Percentiles rank a stretch among this genome's conserved stretches.
Conservation (phyloP, 2,888 invertebrate species). For the Polydesmus complanatus region DNA sequence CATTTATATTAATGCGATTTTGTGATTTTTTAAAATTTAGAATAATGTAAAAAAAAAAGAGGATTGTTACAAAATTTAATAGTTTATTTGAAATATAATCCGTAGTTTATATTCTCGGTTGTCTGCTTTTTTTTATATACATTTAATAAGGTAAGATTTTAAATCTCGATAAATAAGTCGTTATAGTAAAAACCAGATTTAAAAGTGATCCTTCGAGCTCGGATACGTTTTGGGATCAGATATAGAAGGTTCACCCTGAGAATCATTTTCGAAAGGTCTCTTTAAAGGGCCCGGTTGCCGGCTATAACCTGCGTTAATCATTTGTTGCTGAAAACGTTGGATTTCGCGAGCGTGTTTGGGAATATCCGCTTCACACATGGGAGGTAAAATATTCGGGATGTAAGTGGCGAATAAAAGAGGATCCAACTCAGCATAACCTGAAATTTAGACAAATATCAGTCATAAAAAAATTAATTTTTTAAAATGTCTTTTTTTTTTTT, state of each 20-base stretch:
- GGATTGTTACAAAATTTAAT: no score
- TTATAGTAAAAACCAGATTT: no score
- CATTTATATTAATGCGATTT: no score
- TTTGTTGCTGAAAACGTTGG: slow-evolving; percentile 6
- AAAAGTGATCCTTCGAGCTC: no score
- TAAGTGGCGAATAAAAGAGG: slow-evolving; percentile 11
- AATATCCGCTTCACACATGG: slow-evolving; percentile 15
- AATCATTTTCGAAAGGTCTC: not conserved
- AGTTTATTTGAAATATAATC: no score
- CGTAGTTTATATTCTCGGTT: no score
- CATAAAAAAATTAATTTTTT: not conserved
- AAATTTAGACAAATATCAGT: not conserved
- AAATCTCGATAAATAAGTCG: no score
- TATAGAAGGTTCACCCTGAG: not conserved
- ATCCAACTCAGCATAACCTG: slow-evolving; percentile 13
- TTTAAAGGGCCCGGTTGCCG: slow-evolving; percentile 4
- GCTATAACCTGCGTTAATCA: slow-evolving; percentile 10
- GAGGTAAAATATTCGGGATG: slow-evolving; percentile 16
- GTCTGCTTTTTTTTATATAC: no score
- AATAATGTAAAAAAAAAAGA: no score
- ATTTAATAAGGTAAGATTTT: no score
- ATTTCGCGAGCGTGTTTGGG: slow-evolving; percentile 12
- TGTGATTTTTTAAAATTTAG: no score
- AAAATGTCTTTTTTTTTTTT: not conserved
- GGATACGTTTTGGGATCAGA: no score